Conservation (phyloP, 1,140 invertebrate species). For the Mizuhopecten yessoensis region DNA sequence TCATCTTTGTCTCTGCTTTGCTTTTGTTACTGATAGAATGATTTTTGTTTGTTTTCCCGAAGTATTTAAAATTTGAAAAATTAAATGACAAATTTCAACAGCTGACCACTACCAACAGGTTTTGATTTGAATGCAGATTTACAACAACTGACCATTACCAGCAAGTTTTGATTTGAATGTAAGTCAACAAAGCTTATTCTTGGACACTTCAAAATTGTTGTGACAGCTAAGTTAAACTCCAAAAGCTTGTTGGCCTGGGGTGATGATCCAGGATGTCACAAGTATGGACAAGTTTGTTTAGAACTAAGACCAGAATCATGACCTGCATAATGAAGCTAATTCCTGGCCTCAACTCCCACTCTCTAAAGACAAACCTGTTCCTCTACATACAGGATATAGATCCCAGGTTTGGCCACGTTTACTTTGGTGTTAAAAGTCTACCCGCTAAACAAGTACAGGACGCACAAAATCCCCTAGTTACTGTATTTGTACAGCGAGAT, state of each 20-base stretch:
- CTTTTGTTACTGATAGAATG: not conserved
- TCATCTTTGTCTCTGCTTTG: not conserved
- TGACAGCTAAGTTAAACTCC: not conserved
- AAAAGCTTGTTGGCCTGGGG: not conserved
- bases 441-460: not conserved
- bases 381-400: not conserved
- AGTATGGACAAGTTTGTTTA: not conserved
- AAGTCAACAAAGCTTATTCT: not conserved
- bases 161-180: not conserved
- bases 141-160: not conserved
- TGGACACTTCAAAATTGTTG: conserved; percentile 4
- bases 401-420: not conserved
- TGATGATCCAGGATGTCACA: not conserved
- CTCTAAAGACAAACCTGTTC: conserved; percentile 8
- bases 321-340: not conserved
- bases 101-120: not conserved
- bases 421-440: not conserved
- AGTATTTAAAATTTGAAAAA: not conserved
- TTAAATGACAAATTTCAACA: not conserved
- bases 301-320: not conserved
- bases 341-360: conserved; percentile 1
- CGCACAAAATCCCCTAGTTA: not conserved
- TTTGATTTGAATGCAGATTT: not conserved
- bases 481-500: conserved; percentile 23
- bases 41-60: not conserved